Base-by-base conservation (phyloP, 2,113 vertebrate genomes). In the Aythya baeri region DNA sequence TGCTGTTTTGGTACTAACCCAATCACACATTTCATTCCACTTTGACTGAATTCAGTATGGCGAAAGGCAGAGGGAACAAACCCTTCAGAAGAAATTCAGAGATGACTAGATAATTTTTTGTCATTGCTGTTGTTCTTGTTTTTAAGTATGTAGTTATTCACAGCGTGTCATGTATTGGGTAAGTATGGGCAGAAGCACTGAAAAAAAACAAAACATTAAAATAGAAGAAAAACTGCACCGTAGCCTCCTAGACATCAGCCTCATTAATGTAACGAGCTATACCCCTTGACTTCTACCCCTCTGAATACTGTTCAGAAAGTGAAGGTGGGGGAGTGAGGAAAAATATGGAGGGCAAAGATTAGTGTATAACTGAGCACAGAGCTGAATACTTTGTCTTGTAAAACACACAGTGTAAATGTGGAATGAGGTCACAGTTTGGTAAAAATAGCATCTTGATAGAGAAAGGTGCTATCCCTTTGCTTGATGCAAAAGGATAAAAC, bases 391-490 rank as follows among this genome's bases (percentile, higher is more conserved):
- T 52, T 43, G 9, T 68, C 62, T 49, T 75, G 66, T 88, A 72
- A 77, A 94, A 72, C 22, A 94, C 46, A 29, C 17, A 9, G 31
- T 49, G 94, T 88, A 86, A 86, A 84, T 31, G 12, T 44, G 54
- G 54, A 93, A 96, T 75, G 43, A n/a, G 86, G 83, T 86, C 91
- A 94, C 11, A 46, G 38, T 88, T 91, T 32, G 12, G 13, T 78
- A 93, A 95, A 95, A 95, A 95, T 61, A 93, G 89, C 49, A 89
- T 31, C 49, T 18, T 57, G 52, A 68, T 2, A 78, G 20, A 57
- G 20, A 93, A 84, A 92, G 81, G 70, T 76, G 73, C 32, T 91
- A 91, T 84, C 43, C 20, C 13, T 82, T 83, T 57, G 43, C 73
- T 82, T 61, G 32, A 59, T 67, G 25, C 20, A 82, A 91, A 75